Evolutionary conservation across 2,113 vertebrate species (phyloP).

Genomic region (Climacteris rufus): DNA sequence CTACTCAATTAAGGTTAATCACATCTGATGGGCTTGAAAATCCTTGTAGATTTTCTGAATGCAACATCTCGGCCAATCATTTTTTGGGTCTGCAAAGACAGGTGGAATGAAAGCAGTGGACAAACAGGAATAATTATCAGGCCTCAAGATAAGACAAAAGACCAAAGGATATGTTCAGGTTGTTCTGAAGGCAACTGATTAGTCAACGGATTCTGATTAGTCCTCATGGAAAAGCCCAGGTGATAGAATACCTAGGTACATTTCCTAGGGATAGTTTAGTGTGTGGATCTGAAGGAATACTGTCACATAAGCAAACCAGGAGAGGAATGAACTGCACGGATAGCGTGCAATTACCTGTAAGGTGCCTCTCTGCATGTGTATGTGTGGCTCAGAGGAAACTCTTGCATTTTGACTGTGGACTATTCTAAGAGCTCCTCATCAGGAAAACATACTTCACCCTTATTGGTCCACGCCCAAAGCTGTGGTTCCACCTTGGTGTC

Average conservation of each 20-base stretch:
- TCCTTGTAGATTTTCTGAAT: background rate
- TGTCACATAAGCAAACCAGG: background rate
- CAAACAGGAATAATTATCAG: background rate
- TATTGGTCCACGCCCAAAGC: background rate
- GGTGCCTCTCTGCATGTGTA: background rate
- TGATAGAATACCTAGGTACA: background rate
- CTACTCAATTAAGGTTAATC: background rate
- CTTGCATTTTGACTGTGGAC: background rate
- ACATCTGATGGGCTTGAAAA: background rate
- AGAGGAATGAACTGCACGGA: background rate
- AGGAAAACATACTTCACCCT: background rate
- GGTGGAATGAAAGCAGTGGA: background rate
- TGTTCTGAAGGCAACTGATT: background rate
- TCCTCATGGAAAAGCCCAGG: background rate
- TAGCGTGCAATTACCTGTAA: background rate
- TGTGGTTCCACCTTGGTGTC: background rate
- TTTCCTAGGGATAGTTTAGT: conserved; percentile 23
- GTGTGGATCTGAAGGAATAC: background rate
- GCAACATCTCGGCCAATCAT: background rate
- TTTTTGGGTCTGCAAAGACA: background rate
- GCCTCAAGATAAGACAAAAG: background rate
- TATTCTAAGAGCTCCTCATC: background rate
- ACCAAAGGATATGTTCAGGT: background rate
- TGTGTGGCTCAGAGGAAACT: background rate
- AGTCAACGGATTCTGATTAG: too few relatives aligned